These are phyloP conservation scores for Meliscaeva auricollis DNA, from an alignment of 2,888 invertebrate genomes.

Conservation along the genomic window DNA sequence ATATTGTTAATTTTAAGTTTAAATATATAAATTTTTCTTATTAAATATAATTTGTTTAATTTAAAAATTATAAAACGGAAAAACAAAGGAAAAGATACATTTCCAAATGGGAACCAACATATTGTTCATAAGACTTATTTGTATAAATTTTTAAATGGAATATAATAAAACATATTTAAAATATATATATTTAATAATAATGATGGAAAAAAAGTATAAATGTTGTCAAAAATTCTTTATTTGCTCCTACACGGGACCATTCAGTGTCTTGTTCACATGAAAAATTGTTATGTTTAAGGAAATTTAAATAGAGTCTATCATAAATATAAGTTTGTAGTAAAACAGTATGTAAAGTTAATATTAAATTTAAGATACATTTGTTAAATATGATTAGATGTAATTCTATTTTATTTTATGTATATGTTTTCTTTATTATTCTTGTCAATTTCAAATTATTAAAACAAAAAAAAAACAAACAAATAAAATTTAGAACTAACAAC, in stretches of 20 bases:
- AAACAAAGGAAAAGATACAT: slow-evolving; percentile 62
- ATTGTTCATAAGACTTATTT: slow-evolving; percentile 75
- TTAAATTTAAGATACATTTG: slow-evolving; percentile 32
- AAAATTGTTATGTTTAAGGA: slow-evolving; percentile 61
- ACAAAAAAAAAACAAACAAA: slow-evolving; percentile 38
- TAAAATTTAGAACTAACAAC: slow-evolving; percentile 41
- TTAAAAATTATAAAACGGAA: slow-evolving; percentile 26
- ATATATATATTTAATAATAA: background rate
- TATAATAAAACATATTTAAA: slow-evolving; percentile 27
- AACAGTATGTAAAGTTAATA: slow-evolving; percentile 2
- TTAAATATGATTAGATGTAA: slow-evolving; percentile 31
- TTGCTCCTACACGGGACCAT: slow-evolving; percentile 78
- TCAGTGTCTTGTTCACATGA: slow-evolving; percentile 77
- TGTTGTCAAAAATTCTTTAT: slow-evolving; percentile 58
- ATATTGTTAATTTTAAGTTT: background rate
- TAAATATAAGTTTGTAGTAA: background rate
- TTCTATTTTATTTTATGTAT: slow-evolving; percentile 44
- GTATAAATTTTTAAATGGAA: slow-evolving; percentile 52
- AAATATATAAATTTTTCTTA: background rate
- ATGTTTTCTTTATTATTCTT: slow-evolving; percentile 59
- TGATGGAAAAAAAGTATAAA: slow-evolving; percentile 25
- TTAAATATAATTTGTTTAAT: background rate
- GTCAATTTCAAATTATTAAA: slow-evolving; percentile 64
- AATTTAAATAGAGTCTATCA: slow-evolving; percentile 53
- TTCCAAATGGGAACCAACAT: slow-evolving; percentile 75